Evolutionary conservation across 2,888 invertebrate genomes (phyloP).

Genomic region (Caenorhabditis sp.): DNA sequence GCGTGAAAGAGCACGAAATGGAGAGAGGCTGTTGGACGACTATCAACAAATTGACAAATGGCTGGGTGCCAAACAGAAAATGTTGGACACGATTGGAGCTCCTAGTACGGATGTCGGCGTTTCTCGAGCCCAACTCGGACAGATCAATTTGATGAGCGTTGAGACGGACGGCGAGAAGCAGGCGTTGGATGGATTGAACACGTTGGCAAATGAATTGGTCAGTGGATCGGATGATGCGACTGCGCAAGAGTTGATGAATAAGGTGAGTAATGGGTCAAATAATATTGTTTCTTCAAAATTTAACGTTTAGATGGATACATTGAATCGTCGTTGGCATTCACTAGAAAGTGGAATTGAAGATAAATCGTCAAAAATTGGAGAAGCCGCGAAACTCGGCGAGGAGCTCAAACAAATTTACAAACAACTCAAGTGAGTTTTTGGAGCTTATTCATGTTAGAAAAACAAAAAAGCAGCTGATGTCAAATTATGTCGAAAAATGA

Average conservation of each 20-base stretch:
- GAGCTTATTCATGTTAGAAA: too few species aligned
- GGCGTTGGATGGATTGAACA: conserved; percentile 84
- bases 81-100: conserved; percentile 92
- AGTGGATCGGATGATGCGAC: conserved; percentile 23
- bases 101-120: conserved; percentile 93
- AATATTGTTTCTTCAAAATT: conserved; percentile 3
- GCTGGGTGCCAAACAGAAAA: conserved; percentile 90
- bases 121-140: conserved; percentile 37
- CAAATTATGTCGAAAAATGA: too few species aligned
- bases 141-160: conserved; percentile 78
- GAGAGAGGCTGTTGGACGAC: conserved; percentile 90
- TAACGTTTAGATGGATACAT: conserved; percentile 78
- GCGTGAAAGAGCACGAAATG: conserved; percentile 78
- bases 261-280: conserved; percentile 1
- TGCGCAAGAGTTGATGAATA: conserved; percentile 33
- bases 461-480: too few species aligned
- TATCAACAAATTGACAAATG: conserved; percentile 84
- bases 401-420: conserved; percentile 40
- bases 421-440: conserved; percentile 41
- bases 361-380: conserved; percentile 35
- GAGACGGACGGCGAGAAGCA: conserved; percentile 93
- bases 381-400: conserved; percentile 36
- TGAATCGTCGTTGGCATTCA: conserved; percentile 78
- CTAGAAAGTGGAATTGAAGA: conserved; percentile 48
- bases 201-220: conserved; percentile 81